A percentile compares a stretch with the other conserved stretches of the same genome.
Conservation (phyloP, 2,797 vertebrate species). For the Coluber constrictor region DNA sequence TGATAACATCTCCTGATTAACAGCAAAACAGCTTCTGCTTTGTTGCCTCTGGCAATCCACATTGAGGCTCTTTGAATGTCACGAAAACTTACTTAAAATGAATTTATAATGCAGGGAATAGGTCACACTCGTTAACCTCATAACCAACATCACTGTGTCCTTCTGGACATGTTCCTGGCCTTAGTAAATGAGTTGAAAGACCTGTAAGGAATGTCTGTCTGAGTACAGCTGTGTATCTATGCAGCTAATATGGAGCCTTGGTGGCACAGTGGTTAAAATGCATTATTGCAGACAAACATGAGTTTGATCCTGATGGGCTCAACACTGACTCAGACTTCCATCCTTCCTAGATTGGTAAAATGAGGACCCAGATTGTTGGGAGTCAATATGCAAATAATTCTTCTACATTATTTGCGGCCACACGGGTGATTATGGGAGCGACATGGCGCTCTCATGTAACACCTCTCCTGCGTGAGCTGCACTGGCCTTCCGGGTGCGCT, state of each 20-base stretch:
- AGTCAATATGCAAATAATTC: background rate
- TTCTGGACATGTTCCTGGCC: background rate
- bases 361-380: background rate
- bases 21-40: background rate
- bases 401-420: background rate
- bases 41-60: background rate
- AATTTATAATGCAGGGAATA: background rate
- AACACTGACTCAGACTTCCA: background rate
- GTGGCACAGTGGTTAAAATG: background rate
- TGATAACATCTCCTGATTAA: background rate
- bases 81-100: background rate
- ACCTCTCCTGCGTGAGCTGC: too few species aligned
- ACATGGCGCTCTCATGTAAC: too few species aligned
- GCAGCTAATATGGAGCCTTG: background rate
- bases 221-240: background rate
- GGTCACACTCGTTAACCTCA: background rate
- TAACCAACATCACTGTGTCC: background rate
- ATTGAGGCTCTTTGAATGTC: background rate
- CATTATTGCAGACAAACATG: background rate
- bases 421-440: too few species aligned
- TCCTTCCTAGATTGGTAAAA: background rate
- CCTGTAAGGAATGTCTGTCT: background rate
- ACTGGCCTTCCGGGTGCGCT: too few species aligned
- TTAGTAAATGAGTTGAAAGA: background rate
- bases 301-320: background rate